These are phyloP conservation scores for Pomacea maculata DNA, from an alignment of 1,140 invertebrate genomes.

Conservation along the genomic window DNA sequence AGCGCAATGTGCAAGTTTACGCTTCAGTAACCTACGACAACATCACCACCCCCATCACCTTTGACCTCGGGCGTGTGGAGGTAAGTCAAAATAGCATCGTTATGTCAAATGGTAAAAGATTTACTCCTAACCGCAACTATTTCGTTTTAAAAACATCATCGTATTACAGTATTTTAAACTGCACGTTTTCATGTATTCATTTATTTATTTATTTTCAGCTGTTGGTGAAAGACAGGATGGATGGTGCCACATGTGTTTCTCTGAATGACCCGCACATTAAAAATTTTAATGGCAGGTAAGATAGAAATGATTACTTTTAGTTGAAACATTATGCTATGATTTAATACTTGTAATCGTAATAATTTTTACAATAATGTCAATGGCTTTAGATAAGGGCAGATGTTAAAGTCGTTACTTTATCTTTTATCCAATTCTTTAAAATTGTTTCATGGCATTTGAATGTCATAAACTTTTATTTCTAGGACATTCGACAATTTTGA, in stretches of 20 bases:
- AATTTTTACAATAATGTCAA: no score
- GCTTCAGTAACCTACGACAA: slow-evolving; percentile 12
- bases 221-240: slow-evolving; percentile 41
- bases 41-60: slow-evolving; percentile 4
- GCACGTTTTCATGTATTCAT: neutral
- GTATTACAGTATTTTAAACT: neutral
- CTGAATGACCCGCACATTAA: slow-evolving; percentile 50
- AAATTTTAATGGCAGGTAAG: slow-evolving; percentile 49
- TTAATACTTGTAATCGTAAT: no score
- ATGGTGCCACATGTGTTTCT: slow-evolving; percentile 39
- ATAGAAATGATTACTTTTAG: neutral
- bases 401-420: no score
- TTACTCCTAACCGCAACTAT: no score
- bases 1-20: slow-evolving; percentile 25
- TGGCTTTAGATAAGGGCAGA: no score
- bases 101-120: no score
- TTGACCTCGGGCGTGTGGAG: slow-evolving; percentile 29
- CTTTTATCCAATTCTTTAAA: no score
- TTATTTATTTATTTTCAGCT: slow-evolving; percentile 29
- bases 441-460: neutral
- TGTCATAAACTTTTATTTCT: slow-evolving; percentile 25
- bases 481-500: slow-evolving; percentile 49
- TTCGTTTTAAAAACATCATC: neutral
- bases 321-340: no score
- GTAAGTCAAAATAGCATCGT: slow-evolving; percentile 13